Percentiles rank a stretch among this genome's conserved stretches.
Conservation (phyloP, 35 echinoderm and acorn worm species). For the Stichopus chloronotus region DNA sequence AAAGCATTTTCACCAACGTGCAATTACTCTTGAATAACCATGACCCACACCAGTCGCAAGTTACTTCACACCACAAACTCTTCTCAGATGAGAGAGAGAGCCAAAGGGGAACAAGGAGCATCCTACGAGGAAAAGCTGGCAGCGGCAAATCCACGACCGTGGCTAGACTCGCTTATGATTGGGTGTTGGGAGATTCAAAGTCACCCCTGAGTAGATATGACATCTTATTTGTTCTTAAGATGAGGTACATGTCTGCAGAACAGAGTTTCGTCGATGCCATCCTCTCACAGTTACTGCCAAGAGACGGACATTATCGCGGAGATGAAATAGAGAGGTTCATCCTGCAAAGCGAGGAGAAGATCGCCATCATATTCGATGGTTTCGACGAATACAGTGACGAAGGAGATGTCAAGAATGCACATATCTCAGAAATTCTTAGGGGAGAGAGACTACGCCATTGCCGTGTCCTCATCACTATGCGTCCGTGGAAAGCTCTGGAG, state of each 20-base stretch:
- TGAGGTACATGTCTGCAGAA: slow-evolving; percentile 3
- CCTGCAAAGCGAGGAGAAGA: neutral
- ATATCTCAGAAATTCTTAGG: neutral
- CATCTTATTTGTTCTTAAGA: slow-evolving; percentile 36
- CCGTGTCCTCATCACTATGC: slow-evolving; percentile 40
- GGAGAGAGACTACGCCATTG: slow-evolving; percentile 33
- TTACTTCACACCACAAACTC: slow-evolving; percentile 37
- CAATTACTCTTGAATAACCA: slow-evolving; percentile 1
- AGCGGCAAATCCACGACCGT: slow-evolving; percentile 52
- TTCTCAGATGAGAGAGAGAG: slow-evolving; percentile 7
- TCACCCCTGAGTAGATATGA: slow-evolving; percentile 21
- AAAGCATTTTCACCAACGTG: slow-evolving; percentile 48
- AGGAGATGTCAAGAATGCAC: neutral
- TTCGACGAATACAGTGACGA: slow-evolving; percentile 17
- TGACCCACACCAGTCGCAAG: slow-evolving; percentile 8
- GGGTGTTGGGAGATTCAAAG: neutral
- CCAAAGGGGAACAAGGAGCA: slow-evolving; percentile 10
- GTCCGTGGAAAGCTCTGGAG: slow-evolving; percentile 48
- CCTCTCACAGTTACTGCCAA: slow-evolving; percentile 10
- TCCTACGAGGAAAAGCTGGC: slow-evolving; percentile 48
- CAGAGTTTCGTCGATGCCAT: slow-evolving; percentile 42
- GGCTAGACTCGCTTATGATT: slow-evolving; percentile 40
- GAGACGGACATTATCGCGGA: neutral
- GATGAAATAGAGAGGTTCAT: slow-evolving; percentile 17
- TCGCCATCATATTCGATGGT: slow-evolving; percentile 60